These are phyloP conservation scores for Oxyura jamaicensis DNA, from an alignment of 2,113 vertebrate species.

Conservation along the genomic window DNA sequence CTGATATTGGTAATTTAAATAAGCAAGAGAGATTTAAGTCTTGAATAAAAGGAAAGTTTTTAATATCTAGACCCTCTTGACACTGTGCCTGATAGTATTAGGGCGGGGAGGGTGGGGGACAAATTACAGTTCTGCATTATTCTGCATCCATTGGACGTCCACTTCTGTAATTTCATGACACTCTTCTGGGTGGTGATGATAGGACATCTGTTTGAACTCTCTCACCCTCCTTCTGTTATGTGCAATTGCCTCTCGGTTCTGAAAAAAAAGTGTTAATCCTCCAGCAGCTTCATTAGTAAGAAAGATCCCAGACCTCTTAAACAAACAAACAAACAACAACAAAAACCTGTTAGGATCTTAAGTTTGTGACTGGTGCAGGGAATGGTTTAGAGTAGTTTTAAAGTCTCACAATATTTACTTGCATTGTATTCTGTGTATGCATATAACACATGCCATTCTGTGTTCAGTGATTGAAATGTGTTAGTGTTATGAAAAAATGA, in stretches of 20 bases:
- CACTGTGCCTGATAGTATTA: background rate
- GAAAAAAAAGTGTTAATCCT: background rate
- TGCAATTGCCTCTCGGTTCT: background rate
- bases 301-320: background rate
- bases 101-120: too few relatives aligned
- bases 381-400: background rate
- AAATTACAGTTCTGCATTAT: background rate
- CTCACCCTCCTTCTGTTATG: background rate
- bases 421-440: background rate
- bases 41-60: background rate
- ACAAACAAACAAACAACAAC: background rate
- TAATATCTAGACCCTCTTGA: background rate
- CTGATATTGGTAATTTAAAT: background rate
- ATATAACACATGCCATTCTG: background rate
- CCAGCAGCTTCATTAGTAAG: background rate
- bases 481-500: background rate
- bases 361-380: background rate
- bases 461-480: background rate
- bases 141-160: background rate
- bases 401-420: background rate
- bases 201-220: background rate
- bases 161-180: background rate
- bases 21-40: background rate
- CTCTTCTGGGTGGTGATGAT: background rate
- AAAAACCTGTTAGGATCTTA: background rate